These are phyloP conservation scores for Trogon melanurus DNA, from an alignment of 2,113 vertebrate genomes.

Conservation along the genomic window DNA sequence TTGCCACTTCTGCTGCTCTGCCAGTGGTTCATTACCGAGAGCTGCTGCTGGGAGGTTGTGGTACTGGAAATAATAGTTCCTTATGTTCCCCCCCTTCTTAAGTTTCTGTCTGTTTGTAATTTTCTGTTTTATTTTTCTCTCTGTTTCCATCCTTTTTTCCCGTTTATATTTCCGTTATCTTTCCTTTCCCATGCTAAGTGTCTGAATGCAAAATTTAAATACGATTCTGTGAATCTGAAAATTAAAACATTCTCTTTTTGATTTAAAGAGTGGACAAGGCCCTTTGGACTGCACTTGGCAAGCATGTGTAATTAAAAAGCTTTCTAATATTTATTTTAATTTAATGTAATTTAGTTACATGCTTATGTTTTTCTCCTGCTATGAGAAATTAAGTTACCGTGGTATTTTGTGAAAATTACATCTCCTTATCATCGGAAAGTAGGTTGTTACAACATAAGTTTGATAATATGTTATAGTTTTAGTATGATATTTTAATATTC, in stretches of 20 bases:
- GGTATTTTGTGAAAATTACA: neutral
- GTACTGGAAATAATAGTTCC: neutral
- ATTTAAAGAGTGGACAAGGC: neutral
- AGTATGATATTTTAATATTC: neutral
- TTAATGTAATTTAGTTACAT: neutral
- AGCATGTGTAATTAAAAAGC: neutral
- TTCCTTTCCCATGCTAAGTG: neutral
- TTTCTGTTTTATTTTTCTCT: neutral
- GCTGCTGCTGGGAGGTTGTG: neutral
- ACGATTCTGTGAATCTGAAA: conserved; percentile 20
- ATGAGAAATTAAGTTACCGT: neutral
- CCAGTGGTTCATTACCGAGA: neutral
- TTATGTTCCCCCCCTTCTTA: neutral
- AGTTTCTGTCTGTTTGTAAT: neutral
- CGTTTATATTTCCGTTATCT: neutral
- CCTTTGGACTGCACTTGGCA: conserved; percentile 13
- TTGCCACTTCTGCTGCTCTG: neutral
- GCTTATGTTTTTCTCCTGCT: neutral
- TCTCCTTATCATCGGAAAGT: neutral
- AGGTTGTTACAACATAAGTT: neutral
- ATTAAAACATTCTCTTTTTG: neutral
- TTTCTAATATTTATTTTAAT: conserved; percentile 46
- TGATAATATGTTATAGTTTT: neutral
- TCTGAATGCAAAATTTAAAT: neutral
- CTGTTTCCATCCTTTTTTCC: neutral